Base-by-base conservation (phyloP, 2,113 vertebrate species). In the Polypterus senegalus region DNA sequence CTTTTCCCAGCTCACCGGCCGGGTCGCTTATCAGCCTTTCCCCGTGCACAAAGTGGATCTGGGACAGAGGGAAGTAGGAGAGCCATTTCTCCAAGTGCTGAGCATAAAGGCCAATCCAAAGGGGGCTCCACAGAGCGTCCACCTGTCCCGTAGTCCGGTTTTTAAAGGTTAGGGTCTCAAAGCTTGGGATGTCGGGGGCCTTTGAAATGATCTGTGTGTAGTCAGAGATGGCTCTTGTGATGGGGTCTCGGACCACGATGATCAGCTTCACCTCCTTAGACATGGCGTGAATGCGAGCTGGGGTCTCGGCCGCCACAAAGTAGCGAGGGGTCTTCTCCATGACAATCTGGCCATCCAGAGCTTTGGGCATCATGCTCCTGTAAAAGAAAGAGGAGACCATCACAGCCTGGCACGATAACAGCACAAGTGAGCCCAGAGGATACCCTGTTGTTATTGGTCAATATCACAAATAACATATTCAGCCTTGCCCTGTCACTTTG, bases 151-250 rank as follows among this genome's bases (percentile, higher is more conserved):
- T 79, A 65, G 66, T 76, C 48, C 72, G 76, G 79, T 88, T 88
- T 71, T 80, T 87, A 71, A 87, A 87, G 59, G 80, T 80, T 2
- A 88, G 78, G 62, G 61, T 80, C 73, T 87, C 84, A 43, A 88
- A 88, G 9, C 81, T 59, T 6, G 86, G 80, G 63, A 87, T 83
- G 69, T 78, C 66, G 0, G 81, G 81, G 1, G 84, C 81, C 75
- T 88, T 88, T 58, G 85, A 87, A 70, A 87, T 86, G 66, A 88
- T 87, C 74, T 88, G 85, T 0, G 86, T 87, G 74, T 88, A 88
- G 74, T 88, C 86, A 0, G 86, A 88, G 69, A 88, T 86, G 63
- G 86, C 86, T 51, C 86, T 73, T 54, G 85, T 86, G 67, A 86
- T 80, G 0, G 86, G 86, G 68, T 88, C 84, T 4, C 86, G 79